Base-by-base conservation (phyloP, 1,140 invertebrate genomes). In the Micrasema minimum region DNA sequence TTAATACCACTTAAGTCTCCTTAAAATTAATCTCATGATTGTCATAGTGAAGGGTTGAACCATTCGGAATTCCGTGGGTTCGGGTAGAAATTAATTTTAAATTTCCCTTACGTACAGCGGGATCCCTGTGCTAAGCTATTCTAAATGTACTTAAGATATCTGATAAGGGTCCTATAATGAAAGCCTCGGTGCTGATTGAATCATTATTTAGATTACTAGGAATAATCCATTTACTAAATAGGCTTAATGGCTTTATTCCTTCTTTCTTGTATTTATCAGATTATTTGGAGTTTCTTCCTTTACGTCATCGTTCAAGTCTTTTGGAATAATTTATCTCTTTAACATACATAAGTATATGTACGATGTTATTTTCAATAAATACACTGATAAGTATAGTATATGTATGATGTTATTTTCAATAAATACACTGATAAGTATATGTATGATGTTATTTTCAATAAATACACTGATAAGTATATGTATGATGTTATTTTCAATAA, bases 61-160 rank as follows among this genome's bases (percentile, higher is more conserved):
- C 50, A 18, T 51, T 51, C 23, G 9, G 14, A 22, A 23, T 23
- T 6, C 16, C 10, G 22, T 11, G 50, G 18, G n/a, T 51, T 18
- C 22, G 20, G 20, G 50, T 51, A 18, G 14, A 51, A 51, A 51
- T 51, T 51, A 51, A 51, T 51, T 51, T 51, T 18, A 51, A 51
- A 51, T 22, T 18, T 22, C 18, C 50, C 20, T 20, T 20, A 51
- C 20, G 50, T 23, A 22, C 50, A 23, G 50, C 20, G 2, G 20
- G 18, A 22, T 51, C 12, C 10, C 2, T 9, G 20, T 7, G 2
- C 50, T 11, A 12, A 51, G 50, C 20, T 22, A 9, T 20, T 51
- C 43, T 20, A 18, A 22, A 14, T 23, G 23, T n/a, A 23, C 10
- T 51, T 10, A 51, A 51, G 50, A 51, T 51, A 18, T 18, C 50